Evolutionary conservation across 2,888 invertebrate species (phyloP), one percentile per base, ranked within the genome.

Genomic region (Hanleya hanleyi): DNA sequence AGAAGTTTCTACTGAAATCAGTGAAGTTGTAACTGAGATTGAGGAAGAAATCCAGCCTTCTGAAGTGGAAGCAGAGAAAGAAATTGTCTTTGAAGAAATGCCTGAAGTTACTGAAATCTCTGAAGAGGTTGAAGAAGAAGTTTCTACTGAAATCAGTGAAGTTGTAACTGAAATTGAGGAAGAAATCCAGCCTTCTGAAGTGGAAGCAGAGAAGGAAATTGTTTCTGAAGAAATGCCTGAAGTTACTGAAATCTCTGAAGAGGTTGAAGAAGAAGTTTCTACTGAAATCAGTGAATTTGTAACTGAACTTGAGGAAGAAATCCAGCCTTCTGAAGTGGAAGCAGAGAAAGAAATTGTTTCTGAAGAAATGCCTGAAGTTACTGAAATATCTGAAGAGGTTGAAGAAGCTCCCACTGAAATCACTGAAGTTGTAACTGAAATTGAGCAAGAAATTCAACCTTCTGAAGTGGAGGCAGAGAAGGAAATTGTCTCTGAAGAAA

Each of bases 351-450:
- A 51, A 35, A 49, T 64, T 35, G 35, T 50, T 22, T 32, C 18
- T 12, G 64, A 75, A 41, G 67, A 70, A 47, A 35, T 62, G 26
- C 32, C 75, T 57, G n/a, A 77, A 77, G 74, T 71, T 75, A 36
- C 71, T 73, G 65, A 81, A 73, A 67, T 80, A 51, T 47, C 69
- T 65, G 37, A 38, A 36, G 47, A 50, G 35, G 18, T 36, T 12
- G 41, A 33, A 33, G 36, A 65, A 67, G 22, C 67, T 36, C 66
- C 67, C 62, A 69, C 36, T 26, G 76, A 74, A 37, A 69, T 69
- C 36, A 67, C 71, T 66, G 75, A 72, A 18, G 33, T 70, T 37
- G 67, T 47, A 26, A 29, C 37, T 1, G 47, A 51, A 62, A 26
- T 64, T 12, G 18, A 57, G 4, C 75, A 67, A 41, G 67, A 69